These are phyloP conservation scores for Cheilosia vulpina DNA, from an alignment of 2,888 invertebrate genomes.

Conservation along the genomic window DNA sequence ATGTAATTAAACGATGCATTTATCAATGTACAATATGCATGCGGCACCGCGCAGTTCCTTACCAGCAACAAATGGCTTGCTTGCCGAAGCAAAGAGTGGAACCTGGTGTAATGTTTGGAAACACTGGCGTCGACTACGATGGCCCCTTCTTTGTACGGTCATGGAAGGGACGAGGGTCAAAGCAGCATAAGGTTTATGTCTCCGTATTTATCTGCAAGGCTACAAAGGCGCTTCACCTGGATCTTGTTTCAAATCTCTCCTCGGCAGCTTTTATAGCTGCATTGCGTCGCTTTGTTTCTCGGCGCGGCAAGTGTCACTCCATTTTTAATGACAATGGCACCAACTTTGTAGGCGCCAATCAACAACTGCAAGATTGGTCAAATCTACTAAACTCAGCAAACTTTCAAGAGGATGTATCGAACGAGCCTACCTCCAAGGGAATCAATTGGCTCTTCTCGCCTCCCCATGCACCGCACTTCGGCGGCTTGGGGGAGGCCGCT, in stretches of 20 bases:
- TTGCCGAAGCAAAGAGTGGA: constrained; percentile 67
- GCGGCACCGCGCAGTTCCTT: constrained; percentile 39
- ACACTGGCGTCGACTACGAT: constrained; percentile 76
- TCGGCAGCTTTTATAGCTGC: too few species aligned
- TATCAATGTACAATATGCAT: constrained; percentile 64
- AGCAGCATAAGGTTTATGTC: constrained; percentile 76
- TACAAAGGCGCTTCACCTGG: too few species aligned
- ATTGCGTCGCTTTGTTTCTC: too few species aligned
- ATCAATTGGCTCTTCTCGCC: too few species aligned
- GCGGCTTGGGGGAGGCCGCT: constrained; percentile 80
- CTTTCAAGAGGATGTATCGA: constrained; percentile 19
- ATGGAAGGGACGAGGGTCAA: constrained; percentile 73
- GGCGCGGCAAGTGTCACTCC: too few species aligned
- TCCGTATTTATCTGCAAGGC: too few species aligned
- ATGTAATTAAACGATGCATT: constrained; percentile 55
- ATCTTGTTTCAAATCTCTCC: too few species aligned
- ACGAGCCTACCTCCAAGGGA: constrained; percentile 1
- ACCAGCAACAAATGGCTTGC: constrained; percentile 70
- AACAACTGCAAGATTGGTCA: too few species aligned
- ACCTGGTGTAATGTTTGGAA: constrained; percentile 70
- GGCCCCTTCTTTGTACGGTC: constrained; percentile 72
- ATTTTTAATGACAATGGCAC: too few species aligned
- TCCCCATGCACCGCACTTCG: constrained; percentile 76
- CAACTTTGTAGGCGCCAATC: too few species aligned
- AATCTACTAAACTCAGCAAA: background rate